Evolutionary conservation across 1,140 invertebrate species (phyloP), one percentile per base, ranked within the genome.

Genomic region (Neuroterus valhalla): DNA sequence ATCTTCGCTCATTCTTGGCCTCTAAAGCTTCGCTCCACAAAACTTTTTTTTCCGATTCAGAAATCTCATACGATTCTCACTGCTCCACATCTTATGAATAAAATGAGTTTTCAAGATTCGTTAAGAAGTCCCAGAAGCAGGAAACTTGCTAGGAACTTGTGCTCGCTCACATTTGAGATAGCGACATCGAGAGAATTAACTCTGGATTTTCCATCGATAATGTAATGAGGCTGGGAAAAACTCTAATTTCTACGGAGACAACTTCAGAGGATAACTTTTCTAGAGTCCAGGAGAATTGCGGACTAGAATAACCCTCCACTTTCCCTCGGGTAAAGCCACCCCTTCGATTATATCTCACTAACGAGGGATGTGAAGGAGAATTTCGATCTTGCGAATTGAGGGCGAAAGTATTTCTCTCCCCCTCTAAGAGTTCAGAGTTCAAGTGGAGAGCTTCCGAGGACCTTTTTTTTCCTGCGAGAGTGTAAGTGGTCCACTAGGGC

Each of bases 41-140:
- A 62, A 26, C 11, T 31, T 31, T 62, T 55, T 26, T 14, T 55
- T 55, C 21, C 23, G n/a, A 15, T 62, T 62, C 26, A 12, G 21
- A 62, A 62, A 62, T 31, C 55, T 31, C 55, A 62, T 62, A 62
- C 55, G 55, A 62, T 62, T 62, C 55, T 12, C 55, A 31, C n/a
- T 62, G 55, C 26, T 8, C 21, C 14, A 26, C 5, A 38, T 62
- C 55, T 62, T 62, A 62, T 38, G 55, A 62, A 62, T 62, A 62
- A 62, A 62, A 62, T 62, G 55, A 62, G 55, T 62, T 62, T 55
- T 62, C 55, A 62, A 62, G 55, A 62, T 62, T 62, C 55, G 26
- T 62, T 62, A 62, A 62, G 55, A 62, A 62, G 55, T 62, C 55
- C 55, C 55, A 62, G 55, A 31, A 15, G 11, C 1, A 14, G 23